Evolutionary conservation across 2,113 vertebrate genomes (phyloP), one percentile per base, ranked within the genome.

Genomic region (Colius striatus): DNA sequence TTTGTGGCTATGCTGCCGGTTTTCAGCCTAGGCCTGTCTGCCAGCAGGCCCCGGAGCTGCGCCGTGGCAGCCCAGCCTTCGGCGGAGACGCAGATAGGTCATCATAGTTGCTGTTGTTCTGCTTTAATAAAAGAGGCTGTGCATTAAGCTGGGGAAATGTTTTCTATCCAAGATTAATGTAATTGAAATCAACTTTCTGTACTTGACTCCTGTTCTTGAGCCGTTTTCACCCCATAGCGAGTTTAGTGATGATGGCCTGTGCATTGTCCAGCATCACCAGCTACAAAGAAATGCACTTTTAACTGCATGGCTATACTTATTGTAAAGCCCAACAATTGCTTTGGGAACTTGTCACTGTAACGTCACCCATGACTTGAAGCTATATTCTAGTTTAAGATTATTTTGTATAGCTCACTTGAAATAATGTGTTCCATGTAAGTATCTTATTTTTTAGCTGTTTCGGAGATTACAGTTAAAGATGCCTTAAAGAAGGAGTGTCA

Each of bases 1-100:
- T 61, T 11, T 41, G 60, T 13, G 58, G 58, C 19, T 11, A 20
- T 41, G 25, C 36, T 54, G 0, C 9, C 0, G 16, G 1, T 43
- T 84, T 48, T 30, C 2, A 3, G 36, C 2, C 7, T n/a, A 6
- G 91, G 91, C 95, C 86, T 67, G 57, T 60, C 54, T 63, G 30
- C 32, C 30, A 5, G 57, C 73, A 72, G 86, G 91, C 80, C 89
- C 53, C 1, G 41, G 15, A 7, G 36, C 51, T 41, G 61, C 48
- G 11, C 47, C 6, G 61, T 18, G 47, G 87, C 72, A 30, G 71
- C 79, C 48, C 78, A 14, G 57, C 67, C 55, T 53, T 38, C 4
- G 36, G 18, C 45, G 5, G 58, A 21, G 58, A 32, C 41, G 34
- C 58, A 15, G 15, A 58, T 41, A 8, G 32, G 13, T 27, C 13